These are phyloP conservation scores for Ornithoptera alexandrae DNA, from an alignment of 2,888 invertebrate species.

Conservation along the genomic window DNA sequence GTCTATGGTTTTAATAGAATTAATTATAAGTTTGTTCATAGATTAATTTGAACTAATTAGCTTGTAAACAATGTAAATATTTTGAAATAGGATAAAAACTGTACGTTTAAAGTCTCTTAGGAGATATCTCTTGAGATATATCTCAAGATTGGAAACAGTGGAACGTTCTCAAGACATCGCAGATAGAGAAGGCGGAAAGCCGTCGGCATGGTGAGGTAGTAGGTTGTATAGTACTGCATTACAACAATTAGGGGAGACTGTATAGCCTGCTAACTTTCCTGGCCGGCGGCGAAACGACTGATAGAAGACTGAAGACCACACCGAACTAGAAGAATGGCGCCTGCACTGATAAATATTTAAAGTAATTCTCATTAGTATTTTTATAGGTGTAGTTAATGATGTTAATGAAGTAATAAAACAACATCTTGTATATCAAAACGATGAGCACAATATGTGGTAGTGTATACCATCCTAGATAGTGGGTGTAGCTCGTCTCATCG, in stretches of 20 bases:
- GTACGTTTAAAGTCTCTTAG: background rate
- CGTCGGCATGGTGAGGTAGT: constrained; percentile 94
- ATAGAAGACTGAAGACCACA: constrained; percentile 29
- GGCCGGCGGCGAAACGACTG: constrained; percentile 64
- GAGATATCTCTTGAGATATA: background rate
- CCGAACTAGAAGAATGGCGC: constrained; percentile 10
- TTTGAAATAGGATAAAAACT: background rate
- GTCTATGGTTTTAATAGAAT: background rate
- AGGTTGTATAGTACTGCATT: constrained; percentile 99
- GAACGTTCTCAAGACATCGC: constrained; percentile 14
- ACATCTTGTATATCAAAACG: too few relatives aligned
- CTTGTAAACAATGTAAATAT: background rate
- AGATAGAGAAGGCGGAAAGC: constrained; percentile 36
- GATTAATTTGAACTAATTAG: background rate
- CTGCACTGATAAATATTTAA: background rate
- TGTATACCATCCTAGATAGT: too few relatives aligned
- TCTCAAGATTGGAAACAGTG: background rate
- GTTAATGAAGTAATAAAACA: too few relatives aligned
- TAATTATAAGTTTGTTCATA: background rate
- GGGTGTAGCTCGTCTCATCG: too few relatives aligned
- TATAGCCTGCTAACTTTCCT: constrained; percentile 99
- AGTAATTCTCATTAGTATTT: background rate
- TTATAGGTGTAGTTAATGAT: too few relatives aligned
- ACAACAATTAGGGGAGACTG: constrained; percentile 92
- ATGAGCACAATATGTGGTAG: too few relatives aligned